Conservation (phyloP, 2,888 invertebrate species). For the Tenthredo notha region DNA sequence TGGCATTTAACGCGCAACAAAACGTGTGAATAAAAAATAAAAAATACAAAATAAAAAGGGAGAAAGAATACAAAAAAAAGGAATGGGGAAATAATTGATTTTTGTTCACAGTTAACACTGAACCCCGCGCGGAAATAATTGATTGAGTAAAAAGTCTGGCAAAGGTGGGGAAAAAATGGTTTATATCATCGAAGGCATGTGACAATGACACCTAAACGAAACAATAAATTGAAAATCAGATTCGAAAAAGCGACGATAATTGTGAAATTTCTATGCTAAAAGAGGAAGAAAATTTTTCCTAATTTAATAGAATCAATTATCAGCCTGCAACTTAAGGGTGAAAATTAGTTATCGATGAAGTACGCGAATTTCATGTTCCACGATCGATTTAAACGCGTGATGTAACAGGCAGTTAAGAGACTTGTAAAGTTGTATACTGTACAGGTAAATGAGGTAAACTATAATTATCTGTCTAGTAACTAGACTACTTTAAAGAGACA, state of each 20-base stretch:
- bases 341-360: not conserved
- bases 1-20: not conserved
- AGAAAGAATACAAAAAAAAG: not conserved
- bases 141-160: constrained; percentile 25
- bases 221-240: constrained; percentile 15
- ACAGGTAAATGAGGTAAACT: constrained; percentile 3
- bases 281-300: not conserved
- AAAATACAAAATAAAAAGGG: not conserved
- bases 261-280: not conserved
- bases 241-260: not conserved
- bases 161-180: not conserved
- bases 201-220: constrained; percentile 31
- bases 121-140: not conserved
- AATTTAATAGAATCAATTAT: not conserved
- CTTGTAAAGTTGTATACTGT: not conserved
- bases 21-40: not conserved
- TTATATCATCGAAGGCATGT: constrained; percentile 36
- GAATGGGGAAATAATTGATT: not conserved
- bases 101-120: constrained; percentile 14
- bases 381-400: not conserved
- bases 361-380: not conserved
- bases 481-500: constrained; percentile 14
- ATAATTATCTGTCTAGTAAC: not conserved
- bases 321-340: not conserved
- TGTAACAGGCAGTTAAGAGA: not conserved